A percentile compares a stretch with the other conserved stretches of the same genome.
These are phyloP conservation scores for Drosophila peninsularis DNA, from an alignment of 2,888 invertebrate species.

Conservation along the genomic window DNA sequence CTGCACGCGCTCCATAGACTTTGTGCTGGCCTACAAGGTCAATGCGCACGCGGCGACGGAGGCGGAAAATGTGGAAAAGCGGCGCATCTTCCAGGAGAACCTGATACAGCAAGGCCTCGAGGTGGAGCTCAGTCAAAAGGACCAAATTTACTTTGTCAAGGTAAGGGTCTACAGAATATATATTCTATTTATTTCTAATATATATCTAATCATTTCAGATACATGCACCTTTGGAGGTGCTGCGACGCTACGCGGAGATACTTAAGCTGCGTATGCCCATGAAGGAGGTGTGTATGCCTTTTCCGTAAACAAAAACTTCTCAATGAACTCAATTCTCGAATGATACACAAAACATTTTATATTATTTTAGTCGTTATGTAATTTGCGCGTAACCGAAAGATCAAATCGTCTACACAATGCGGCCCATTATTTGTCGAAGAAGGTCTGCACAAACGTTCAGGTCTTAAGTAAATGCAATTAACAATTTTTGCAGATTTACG, in stretches of 20 bases:
- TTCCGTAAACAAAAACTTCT: background rate
- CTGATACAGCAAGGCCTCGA: slow-evolving; percentile 91
- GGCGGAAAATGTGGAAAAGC: slow-evolving; percentile 84
- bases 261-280: slow-evolving; percentile 96
- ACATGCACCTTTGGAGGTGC: slow-evolving; percentile 92
- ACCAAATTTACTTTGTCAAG: slow-evolving; percentile 92
- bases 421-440: slow-evolving; percentile 88
- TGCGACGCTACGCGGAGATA: slow-evolving; percentile 95
- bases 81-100: slow-evolving; percentile 89
- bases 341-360: slow-evolving; percentile 23
- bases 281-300: slow-evolving; percentile 88
- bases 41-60: slow-evolving; percentile 85
- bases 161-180: slow-evolving; percentile 78
- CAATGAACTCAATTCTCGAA: background rate
- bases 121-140: slow-evolving; percentile 87
- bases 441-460: slow-evolving; percentile 85
- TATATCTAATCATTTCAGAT: slow-evolving; percentile 86
- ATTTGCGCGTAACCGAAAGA: slow-evolving; percentile 85
- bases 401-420: slow-evolving; percentile 88
- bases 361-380: slow-evolving; percentile 75
- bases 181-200: background rate
- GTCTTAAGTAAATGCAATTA: slow-evolving; percentile 42
- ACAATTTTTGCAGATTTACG: slow-evolving; percentile 39
- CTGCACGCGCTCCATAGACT: slow-evolving; percentile 90
- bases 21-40: slow-evolving; percentile 91